Percentiles rank a stretch among this genome's conserved stretches.
These are phyloP conservation scores for Nothoprocta pentlandii DNA, from an alignment of 2,113 vertebrate species.

Conservation along the genomic window DNA sequence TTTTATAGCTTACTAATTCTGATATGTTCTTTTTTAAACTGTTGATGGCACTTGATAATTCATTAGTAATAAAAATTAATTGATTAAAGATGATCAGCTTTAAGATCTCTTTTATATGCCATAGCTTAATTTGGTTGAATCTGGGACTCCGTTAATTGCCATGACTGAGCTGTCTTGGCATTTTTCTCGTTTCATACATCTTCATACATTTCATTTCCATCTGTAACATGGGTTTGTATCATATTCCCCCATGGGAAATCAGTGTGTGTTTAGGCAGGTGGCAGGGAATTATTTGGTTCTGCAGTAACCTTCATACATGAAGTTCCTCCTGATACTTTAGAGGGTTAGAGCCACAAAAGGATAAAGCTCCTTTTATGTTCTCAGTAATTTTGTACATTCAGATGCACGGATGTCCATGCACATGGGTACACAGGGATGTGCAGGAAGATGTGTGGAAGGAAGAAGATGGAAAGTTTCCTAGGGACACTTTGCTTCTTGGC, in stretches of 20 bases:
- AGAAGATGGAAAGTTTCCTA: not conserved
- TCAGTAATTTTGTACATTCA: not conserved
- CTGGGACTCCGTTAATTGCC: slow-evolving; percentile 34
- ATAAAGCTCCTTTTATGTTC: not conserved
- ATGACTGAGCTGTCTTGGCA: slow-evolving; percentile 12
- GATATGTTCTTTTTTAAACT: slow-evolving; percentile 22
- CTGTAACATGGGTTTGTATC: not conserved
- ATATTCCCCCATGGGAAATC: not conserved
- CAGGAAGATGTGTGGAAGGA: not conserved
- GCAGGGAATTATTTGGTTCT: not conserved
- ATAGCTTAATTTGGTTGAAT: slow-evolving; percentile 51
- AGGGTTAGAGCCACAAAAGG: not conserved
- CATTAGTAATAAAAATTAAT: slow-evolving; percentile 45
- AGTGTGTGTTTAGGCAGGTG: not conserved
- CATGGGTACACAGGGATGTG: not conserved
- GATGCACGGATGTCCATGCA: not conserved
- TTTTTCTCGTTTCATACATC: slow-evolving; percentile 23
- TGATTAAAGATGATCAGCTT: slow-evolving; percentile 52
- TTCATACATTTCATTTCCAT: slow-evolving; percentile 9
- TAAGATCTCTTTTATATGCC: slow-evolving; percentile 32
- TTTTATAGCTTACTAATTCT: slow-evolving; percentile 43
- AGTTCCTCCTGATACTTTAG: not conserved
- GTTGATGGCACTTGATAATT: slow-evolving; percentile 62
- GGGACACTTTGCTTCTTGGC: not conserved
- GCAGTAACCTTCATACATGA: not conserved